Conservation (phyloP, 2,113 vertebrate species). For the Hippocampus mohnikei region DNA sequence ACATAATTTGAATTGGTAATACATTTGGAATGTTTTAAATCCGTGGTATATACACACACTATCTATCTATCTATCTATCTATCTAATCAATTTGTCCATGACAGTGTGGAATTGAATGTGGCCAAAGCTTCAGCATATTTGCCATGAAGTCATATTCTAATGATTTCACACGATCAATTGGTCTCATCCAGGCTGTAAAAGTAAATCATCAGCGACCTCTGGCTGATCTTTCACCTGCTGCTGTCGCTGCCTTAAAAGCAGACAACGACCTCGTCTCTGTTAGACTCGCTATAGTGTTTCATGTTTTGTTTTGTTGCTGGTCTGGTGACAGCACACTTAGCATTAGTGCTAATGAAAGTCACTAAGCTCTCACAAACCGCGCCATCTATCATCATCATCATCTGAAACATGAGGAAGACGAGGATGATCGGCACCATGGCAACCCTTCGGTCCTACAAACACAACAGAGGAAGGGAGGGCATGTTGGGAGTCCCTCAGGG, state of each 20-base stretch:
- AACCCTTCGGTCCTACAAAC: conserved; percentile 13
- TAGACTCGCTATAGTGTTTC: not conserved
- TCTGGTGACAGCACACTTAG: not conserved
- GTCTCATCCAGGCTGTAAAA: not conserved
- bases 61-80: no score
- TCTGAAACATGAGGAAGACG: conserved; percentile 16
- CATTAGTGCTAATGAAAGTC: not conserved
- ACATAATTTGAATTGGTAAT: no score
- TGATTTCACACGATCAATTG: not conserved
- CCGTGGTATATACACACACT: no score
- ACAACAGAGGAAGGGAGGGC: conserved; percentile 7
- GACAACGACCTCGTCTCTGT: not conserved
- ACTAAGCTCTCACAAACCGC: not conserved
- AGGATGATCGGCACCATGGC: conserved; percentile 16
- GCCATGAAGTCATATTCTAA: not conserved
- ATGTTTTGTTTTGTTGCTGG: not conserved
- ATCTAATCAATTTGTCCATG: no score
- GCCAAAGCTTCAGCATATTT: not conserved
- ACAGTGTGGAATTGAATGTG: not conserved
- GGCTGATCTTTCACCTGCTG: not conserved
- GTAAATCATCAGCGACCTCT: not conserved
- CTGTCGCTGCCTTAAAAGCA: not conserved
- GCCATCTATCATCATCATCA: not conserved
- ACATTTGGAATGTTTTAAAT: no score
- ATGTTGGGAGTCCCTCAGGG: not conserved